Conservation (phyloP, 1,140 invertebrate genomes). For the Procambarus virginalis region DNA sequence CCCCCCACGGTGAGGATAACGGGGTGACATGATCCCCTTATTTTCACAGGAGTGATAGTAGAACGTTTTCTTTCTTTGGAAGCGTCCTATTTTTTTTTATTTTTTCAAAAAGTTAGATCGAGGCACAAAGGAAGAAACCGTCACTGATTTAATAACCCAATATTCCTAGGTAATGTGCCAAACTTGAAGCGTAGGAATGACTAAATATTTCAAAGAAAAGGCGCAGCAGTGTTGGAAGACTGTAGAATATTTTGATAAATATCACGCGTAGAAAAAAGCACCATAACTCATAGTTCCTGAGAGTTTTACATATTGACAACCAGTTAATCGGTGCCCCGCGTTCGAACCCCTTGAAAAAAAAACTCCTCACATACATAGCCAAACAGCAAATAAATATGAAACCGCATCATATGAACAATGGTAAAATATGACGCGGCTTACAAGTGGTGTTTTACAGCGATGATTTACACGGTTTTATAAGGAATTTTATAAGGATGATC, state of each 20-base stretch:
- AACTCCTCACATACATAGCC: neutral
- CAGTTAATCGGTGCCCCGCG: constrained; percentile 8
- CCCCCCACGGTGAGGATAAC: constrained; percentile 59
- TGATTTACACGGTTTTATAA: too few species aligned
- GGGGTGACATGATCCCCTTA: constrained; percentile 67
- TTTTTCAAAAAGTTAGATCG: neutral
- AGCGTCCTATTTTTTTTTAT: neutral
- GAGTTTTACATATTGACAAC: constrained; percentile 29
- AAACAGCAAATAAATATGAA: neutral
- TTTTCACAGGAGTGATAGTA: constrained; percentile 45
- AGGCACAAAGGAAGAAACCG: too few species aligned
- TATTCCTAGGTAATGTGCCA: too few species aligned
- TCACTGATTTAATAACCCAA: too few species aligned
- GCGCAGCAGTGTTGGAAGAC: too few species aligned
- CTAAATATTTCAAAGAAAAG: neutral
- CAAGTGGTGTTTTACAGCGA: too few species aligned
- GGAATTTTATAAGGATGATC: neutral
- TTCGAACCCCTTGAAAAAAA: neutral
- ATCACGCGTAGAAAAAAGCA: neutral
- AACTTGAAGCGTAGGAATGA: too few species aligned
- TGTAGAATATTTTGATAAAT: neutral
- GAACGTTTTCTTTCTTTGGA: neutral
- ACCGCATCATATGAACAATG: too few species aligned
- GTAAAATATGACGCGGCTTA: too few species aligned
- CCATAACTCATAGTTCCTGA: constrained; percentile 20